These are phyloP conservation scores for Coranthus polyacanthus DNA, from an alignment of 2,797 vertebrate species.

Conservation along the genomic window DNA sequence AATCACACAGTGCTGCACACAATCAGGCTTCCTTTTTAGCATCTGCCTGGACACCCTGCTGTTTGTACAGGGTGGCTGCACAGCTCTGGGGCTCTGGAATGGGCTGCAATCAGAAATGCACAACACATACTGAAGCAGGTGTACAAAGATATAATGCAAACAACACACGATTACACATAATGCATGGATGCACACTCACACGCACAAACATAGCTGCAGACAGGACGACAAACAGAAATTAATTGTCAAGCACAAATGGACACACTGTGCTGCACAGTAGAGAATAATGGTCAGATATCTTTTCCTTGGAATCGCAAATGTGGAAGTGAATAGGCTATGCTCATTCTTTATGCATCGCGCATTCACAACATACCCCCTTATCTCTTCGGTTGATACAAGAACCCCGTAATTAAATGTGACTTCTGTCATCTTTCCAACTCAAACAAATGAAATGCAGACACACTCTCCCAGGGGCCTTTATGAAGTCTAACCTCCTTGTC, in stretches of 20 bases:
- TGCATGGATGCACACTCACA: slow-evolving; percentile 25
- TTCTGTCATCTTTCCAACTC: slow-evolving; percentile 77
- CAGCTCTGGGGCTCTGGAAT: slow-evolving; percentile 37
- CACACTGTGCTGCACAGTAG: background rate
- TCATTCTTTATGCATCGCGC: slow-evolving; percentile 59
- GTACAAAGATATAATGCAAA: slow-evolving; percentile 61
- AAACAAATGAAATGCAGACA: slow-evolving; percentile 72
- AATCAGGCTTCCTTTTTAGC: slow-evolving; percentile 41
- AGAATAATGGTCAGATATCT: slow-evolving; percentile 23
- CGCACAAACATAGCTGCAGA: slow-evolving; percentile 27
- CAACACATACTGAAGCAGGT: slow-evolving; percentile 54
- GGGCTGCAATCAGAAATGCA: slow-evolving; percentile 30
- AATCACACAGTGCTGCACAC: slow-evolving; percentile 58
- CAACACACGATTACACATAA: slow-evolving; percentile 40
- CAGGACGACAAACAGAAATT: slow-evolving; percentile 20
- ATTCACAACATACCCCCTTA: slow-evolving; percentile 53
- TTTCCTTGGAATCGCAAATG: slow-evolving; percentile 7
- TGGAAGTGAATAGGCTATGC: slow-evolving; percentile 25
- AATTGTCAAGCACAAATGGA: slow-evolving; percentile 2
- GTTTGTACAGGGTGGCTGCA: slow-evolving; percentile 53
- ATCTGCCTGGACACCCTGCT: slow-evolving; percentile 53
- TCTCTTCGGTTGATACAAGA: slow-evolving; percentile 65
- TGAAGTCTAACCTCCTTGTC: slow-evolving; percentile 72
- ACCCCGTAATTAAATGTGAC: slow-evolving; percentile 76
- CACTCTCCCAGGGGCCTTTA: slow-evolving; percentile 58